Conservation (phyloP, 2,113 vertebrate species). For the Amblyornis subalaris region DNA sequence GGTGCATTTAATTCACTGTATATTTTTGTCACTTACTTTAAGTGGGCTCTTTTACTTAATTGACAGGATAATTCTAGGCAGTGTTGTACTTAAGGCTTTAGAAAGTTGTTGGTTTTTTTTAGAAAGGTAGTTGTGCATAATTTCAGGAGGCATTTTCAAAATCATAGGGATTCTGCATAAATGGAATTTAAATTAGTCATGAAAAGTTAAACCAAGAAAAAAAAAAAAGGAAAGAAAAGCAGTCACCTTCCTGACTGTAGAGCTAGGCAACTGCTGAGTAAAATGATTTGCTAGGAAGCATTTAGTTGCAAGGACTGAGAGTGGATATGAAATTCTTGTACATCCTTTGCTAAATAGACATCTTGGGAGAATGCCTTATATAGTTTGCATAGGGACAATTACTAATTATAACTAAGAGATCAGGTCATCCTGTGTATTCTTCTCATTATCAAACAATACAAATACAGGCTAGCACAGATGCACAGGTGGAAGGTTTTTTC, state of each 20-base stretch:
- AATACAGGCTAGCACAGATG: background rate
- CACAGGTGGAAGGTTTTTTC: background rate
- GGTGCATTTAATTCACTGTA: background rate
- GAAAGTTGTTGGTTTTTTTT: background rate
- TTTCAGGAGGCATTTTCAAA: constrained; percentile 28
- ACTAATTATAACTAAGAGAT: background rate
- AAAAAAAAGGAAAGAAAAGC: background rate
- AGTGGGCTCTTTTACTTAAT: constrained; percentile 21
- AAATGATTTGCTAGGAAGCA: background rate
- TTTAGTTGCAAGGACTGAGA: background rate
- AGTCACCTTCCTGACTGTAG: background rate
- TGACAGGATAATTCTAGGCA: constrained; percentile 52
- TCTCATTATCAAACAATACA: background rate
- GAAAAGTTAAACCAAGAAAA: constrained; percentile 1
- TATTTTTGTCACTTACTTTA: constrained; percentile 33
- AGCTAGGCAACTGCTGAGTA: background rate
- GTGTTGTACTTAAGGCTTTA: background rate
- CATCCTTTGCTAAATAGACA: background rate
- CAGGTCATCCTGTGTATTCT: fast-evolving
- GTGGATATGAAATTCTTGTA: background rate
- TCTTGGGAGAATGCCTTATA: background rate
- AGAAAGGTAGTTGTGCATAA: background rate
- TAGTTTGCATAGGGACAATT: background rate
- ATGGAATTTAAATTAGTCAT: constrained; percentile 40
- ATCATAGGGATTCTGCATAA: constrained; percentile 4